Evolutionary conservation across 2,113 vertebrate species (phyloP), one percentile per base, ranked within the genome.

Genomic region (Garra rufa): DNA sequence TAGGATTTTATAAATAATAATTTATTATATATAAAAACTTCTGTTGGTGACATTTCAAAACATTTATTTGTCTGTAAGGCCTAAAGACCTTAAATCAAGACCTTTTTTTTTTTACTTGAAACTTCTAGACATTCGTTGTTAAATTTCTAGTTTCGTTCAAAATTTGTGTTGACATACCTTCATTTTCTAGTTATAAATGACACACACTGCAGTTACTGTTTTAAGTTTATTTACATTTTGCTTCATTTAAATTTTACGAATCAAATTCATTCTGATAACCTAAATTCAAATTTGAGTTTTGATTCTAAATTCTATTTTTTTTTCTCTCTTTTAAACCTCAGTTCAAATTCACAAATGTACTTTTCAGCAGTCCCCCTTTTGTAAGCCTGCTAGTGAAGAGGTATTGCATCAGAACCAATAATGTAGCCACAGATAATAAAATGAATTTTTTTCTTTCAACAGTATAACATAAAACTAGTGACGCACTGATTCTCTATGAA

Each of bases 331-430:
- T 57, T n/a, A 57, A 57, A n/a, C 52, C 52, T n/a, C 52, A 57
- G n/a, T 57, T 57, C 21, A 57, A 57, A 57, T n/a, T 57, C 8
- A n/a, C 8, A n/a, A n/a, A 57, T 21, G 9, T 7, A 57, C 21
- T 57, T 55, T n/a, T 57, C 38, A 73, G 69, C 21, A 73, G 6
- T 69, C 19, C 11, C 11, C 67, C n/a, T 1, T 21, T 43, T 21
- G 38, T 44, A 71, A 50, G 38, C 50, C 50, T 15, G 24, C 50
- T 28, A 61, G 8, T 70, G 43, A 85, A 65, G 57, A 61, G 24
- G 19, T 21, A 65, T 85, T 85, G 69, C 77, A 67, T 75, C 57
- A 81, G 44, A 74, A 59, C 4, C 52, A 57, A 73, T 24, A 28
- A 63, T 19, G 24, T 15, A 11, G 44, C 44, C 1, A 41, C 17